Base-by-base conservation (phyloP, 1,140 invertebrate genomes). In the Drosophila miranda region DNA sequence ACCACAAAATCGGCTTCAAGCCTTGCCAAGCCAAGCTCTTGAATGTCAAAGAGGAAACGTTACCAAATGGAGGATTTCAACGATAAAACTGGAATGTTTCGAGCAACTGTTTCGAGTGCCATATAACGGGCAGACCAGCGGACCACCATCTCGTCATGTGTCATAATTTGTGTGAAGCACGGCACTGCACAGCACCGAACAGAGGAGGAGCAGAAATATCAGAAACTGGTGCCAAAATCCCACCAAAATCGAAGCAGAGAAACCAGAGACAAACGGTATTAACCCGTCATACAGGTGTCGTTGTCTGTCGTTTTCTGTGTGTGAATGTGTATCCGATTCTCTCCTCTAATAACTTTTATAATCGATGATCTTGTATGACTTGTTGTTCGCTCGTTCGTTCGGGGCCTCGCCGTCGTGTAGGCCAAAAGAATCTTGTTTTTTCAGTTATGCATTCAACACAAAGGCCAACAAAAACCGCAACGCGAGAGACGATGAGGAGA, bases 321-420 rank as follows among this genome's bases (percentile, higher is more conserved):
- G 70, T 61, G 42, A 14, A 43, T 64, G 53, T 59, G 53, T 58
- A 50, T 42, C 62, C 61, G 64, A 80, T 79, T 68, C 60, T 67
- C 45, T 67, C 45, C 81, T 57, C 76, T 46, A 74, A 86, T 86
- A 80, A 86, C 63, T 48, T 52, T 62, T 75, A 80, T 84, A 84
- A 86, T 80, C 81, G 77, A 84, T 83, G 71, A 84, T 78, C 81
- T 63, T 72, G 80, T 50, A 71, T 51, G 83, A 84, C 80, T 84
- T 86, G 80, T 84, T 84, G 80, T 76, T 69, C 50, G 44, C 51
- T 51, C 30, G 45, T 38, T 38, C 34, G 34, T 9, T 34, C 11
- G 34, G 34, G 13, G 34, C 11, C 34, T 13, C 11, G 11, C 11
- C 30, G 8, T 41, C 49, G 72, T 54, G 72, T 72, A 73, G 79